Evolutionary conservation across 2,797 vertebrate genomes (phyloP).

Genomic region (Taeniopygia guttata): DNA sequence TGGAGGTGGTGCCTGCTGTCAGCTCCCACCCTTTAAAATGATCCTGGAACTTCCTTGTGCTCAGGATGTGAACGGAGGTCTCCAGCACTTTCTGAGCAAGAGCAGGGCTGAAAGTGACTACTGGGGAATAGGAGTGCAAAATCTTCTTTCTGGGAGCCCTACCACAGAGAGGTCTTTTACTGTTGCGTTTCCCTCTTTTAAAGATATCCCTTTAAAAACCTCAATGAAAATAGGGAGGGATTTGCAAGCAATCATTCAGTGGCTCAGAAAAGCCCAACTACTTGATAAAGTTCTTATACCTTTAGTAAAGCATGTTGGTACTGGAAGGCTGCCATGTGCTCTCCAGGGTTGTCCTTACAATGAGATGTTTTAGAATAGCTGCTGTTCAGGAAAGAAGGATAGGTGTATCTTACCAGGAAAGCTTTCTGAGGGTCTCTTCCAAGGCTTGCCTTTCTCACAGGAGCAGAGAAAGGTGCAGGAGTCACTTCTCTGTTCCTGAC

Average conservation of each 20-base stretch:
- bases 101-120: background rate
- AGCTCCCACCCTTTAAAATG: background rate
- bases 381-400: background rate
- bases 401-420: background rate
- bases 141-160: background rate
- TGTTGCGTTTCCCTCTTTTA: background rate
- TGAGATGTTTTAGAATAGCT: background rate
- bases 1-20: constrained; percentile 14
- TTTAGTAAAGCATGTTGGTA: background rate
- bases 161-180: background rate
- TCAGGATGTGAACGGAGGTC: background rate
- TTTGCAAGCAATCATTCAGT: background rate
- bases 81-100: background rate
- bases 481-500: background rate
- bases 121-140: background rate
- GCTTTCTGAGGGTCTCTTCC: background rate
- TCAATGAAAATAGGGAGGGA: background rate
- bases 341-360: background rate
- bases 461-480: background rate
- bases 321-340: background rate
- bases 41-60: background rate
- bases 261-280: background rate
- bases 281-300: background rate
- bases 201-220: background rate
- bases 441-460: background rate